Percentiles rank a stretch among this genome's conserved stretches.
Evolutionary conservation across 1,140 invertebrate genomes (phyloP).

Genomic region (Pentalonia nigronervosa): DNA sequence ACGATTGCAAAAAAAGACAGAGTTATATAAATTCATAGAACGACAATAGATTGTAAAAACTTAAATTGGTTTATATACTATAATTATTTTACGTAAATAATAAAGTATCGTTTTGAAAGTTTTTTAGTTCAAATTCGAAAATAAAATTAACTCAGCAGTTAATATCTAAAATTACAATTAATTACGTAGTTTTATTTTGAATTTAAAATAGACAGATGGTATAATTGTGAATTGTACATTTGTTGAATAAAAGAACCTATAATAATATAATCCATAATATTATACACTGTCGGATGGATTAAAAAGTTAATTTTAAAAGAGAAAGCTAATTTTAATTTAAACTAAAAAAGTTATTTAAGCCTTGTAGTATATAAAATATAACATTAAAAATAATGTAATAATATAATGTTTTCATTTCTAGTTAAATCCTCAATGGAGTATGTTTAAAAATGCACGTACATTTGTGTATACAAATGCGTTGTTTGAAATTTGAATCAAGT

Average conservation of each 20-base stretch:
- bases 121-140: not conserved
- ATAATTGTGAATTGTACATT: no score
- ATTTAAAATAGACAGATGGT: not conserved
- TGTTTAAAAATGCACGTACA: no score
- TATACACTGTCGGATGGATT: not conserved
- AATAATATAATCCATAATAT: not conserved
- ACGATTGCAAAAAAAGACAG: no score
- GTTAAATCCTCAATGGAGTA: no score
- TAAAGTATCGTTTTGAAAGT: not conserved
- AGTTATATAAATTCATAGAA: not conserved
- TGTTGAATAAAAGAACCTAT: not conserved
- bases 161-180: not conserved
- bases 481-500: not conserved
- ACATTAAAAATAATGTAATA: no score
- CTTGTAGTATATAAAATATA: no score
- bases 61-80: not conserved
- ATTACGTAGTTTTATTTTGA: not conserved
- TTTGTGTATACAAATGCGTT: no score
- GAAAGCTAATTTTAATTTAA: not conserved
- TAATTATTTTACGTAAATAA: not conserved
- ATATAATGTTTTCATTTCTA: no score
- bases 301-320: not conserved
- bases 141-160: not conserved
- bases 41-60: not conserved
- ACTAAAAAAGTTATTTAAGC: no score